Evolutionary conservation across 2,797 vertebrate species (phyloP).

Genomic region (Myioborus melanocephalus): DNA sequence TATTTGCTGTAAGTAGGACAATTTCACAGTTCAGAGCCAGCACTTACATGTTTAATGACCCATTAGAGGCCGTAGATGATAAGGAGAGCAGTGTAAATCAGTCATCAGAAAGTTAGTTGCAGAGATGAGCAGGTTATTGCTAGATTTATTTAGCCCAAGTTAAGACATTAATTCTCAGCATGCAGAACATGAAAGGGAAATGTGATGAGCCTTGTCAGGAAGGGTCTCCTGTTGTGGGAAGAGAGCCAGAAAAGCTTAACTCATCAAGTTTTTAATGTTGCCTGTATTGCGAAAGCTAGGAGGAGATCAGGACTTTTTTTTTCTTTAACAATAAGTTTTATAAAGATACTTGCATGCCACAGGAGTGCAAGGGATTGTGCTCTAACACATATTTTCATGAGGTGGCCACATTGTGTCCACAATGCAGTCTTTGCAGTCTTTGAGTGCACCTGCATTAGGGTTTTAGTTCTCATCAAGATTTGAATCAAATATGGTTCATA

Average conservation of each 20-base stretch:
- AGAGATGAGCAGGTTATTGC: slow-evolving; percentile 59
- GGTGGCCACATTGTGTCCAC: neutral
- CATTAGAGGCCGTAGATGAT: slow-evolving; percentile 34
- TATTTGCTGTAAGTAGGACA: slow-evolving; percentile 24
- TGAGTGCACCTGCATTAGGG: neutral
- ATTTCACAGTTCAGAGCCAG: slow-evolving; percentile 36
- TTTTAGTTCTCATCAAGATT: neutral
- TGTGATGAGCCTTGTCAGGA: slow-evolving; percentile 61
- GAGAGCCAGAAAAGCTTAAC: slow-evolving; percentile 59
- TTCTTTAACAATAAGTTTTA: neutral
- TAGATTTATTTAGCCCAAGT: slow-evolving; percentile 69
- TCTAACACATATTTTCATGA: neutral
- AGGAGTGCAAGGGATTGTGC: neutral
- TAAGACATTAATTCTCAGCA: slow-evolving; percentile 67
- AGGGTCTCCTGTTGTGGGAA: slow-evolving; percentile 43
- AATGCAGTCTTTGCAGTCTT: neutral
- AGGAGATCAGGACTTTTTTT: neutral
- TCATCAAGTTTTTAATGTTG: slow-evolving; percentile 32
- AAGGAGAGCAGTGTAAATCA: neutral
- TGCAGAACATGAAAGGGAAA: slow-evolving; percentile 59
- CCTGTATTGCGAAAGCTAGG: slow-evolving; percentile 41
- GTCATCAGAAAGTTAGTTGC: slow-evolving; percentile 28
- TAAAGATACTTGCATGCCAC: neutral
- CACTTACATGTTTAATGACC: slow-evolving; percentile 47
- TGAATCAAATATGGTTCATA: neutral